Base-by-base conservation (phyloP, 92 coral and sea anemone genomes). In the Parazoanthus darwini region DNA sequence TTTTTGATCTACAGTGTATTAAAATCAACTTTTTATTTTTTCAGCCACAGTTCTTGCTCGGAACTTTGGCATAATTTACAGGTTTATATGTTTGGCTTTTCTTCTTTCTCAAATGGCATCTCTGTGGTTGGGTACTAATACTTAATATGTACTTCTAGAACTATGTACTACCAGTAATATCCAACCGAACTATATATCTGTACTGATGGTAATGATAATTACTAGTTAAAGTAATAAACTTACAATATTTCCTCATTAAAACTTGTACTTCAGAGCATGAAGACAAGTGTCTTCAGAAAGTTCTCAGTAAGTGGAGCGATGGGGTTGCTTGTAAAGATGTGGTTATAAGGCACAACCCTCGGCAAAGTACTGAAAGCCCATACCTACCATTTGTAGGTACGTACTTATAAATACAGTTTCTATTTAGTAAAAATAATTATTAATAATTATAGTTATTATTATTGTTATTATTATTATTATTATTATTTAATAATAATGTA, bases 371-470 rank as follows among this genome's bases (percentile, higher is more conserved):
- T 43, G 99, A 97, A 86, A 93, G 89, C 77, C 95, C 97, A 6
- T 90, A 88, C 74, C 86, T 95, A 38, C 91, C 95, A 70, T 95
- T 92, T 92, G 96, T 97, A 77, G 99, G 99, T 96, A 89, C 90
- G 96, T 80, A 56, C 35, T 39, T 39, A 2, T 35, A 70, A 15
- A 0, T 66, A 20, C 20, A 10, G 71, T 65, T 16, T 15, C n/a
- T 66, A 68, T 4, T 68, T 39, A n/a, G 5, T 68, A 23, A 68
- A 3, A 68, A 22, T 68, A 68, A 7, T 68, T 22, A 70, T 18
- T 71, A 71, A 71, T 44, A 44, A 8, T 44, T 44, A 8, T 5
- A 44, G 8, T 46, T 46, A 46, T 46, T 46, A 3, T 22, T 15
- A 3, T 22, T 71, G 26, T 39, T n/a, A 26, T 39, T 0, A 39